Conservation (phyloP, 64 coral and sea anemone species). For the Trachythela sp. region DNA sequence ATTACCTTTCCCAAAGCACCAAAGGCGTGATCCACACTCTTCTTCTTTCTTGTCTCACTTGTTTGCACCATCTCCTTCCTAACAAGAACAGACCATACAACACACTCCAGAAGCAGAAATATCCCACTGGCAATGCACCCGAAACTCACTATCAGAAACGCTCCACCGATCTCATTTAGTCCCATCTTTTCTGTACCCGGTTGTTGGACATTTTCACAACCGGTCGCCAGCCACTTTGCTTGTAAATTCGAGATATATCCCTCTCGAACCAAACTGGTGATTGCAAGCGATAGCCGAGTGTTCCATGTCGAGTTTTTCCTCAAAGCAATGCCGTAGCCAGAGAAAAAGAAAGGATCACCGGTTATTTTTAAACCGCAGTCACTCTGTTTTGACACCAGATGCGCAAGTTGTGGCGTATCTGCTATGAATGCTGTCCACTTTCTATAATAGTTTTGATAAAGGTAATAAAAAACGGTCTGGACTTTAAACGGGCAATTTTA, state of each 20-base stretch:
- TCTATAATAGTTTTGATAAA: not conserved
- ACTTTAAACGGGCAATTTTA: too few relatives aligned
- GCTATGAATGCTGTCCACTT: slow-evolving; percentile 43
- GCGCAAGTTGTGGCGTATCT: slow-evolving; percentile 38
- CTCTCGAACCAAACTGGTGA: not conserved
- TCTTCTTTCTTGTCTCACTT: too few relatives aligned
- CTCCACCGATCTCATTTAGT: not conserved
- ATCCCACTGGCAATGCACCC: not conserved
- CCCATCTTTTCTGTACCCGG: not conserved
- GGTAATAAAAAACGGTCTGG: not conserved
- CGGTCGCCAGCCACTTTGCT: slow-evolving; percentile 29
- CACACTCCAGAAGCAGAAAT: not conserved
- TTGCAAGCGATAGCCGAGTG: slow-evolving; percentile 23
- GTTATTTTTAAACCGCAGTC: slow-evolving; percentile 24
- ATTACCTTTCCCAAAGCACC: not conserved
- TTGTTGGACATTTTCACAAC: not conserved
- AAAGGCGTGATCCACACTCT: not conserved
- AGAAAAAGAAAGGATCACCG: slow-evolving; percentile 51
- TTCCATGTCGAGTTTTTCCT: slow-evolving; percentile 29
- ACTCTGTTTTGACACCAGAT: not conserved
- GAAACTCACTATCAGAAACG: not conserved
- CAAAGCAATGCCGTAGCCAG: slow-evolving; percentile 39
- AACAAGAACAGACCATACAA: too few relatives aligned
- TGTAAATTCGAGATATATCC: slow-evolving; percentile 20
- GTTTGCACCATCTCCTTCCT: too few relatives aligned